Evolutionary conservation across 2,888 invertebrate genomes (phyloP).

Genomic region (Mythimna ferrago): DNA sequence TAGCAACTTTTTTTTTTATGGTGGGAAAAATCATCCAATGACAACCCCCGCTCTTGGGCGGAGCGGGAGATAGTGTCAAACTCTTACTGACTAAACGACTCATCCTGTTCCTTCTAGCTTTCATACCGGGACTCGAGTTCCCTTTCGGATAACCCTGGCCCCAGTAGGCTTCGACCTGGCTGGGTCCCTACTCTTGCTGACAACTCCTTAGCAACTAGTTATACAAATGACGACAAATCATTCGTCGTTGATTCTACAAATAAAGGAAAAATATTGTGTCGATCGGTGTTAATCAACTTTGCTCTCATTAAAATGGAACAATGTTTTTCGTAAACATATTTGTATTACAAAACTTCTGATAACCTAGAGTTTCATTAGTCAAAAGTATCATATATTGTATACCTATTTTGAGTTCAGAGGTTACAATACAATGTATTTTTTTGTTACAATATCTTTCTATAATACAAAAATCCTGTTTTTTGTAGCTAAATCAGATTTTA

Average conservation of each 20-base stretch:
- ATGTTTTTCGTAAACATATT: background rate
- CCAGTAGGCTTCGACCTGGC: too few relatives aligned
- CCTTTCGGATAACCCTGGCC: too few relatives aligned
- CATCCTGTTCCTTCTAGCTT: too few relatives aligned
- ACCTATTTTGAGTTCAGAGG: constrained; percentile 12
- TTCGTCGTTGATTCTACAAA: background rate
- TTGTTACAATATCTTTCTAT: too few relatives aligned
- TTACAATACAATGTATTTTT: background rate
- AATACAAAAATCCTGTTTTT: background rate
- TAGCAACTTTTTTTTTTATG: too few relatives aligned
- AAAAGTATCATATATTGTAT: background rate
- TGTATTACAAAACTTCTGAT: background rate
- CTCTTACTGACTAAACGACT: too few relatives aligned
- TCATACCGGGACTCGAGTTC: too few relatives aligned
- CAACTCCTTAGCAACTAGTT: background rate
- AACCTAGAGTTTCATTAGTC: constrained; percentile 5
- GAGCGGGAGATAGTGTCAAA: too few relatives aligned
- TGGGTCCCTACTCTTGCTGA: too few relatives aligned
- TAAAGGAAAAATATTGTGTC: background rate
- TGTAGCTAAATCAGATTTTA: background rate
- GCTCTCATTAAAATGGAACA: background rate
- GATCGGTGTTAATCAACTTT: background rate
- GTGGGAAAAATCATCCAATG: too few relatives aligned
- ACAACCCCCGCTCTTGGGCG: too few relatives aligned
- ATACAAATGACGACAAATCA: background rate